These are phyloP conservation scores for Epizoanthus illoricatus DNA, from an alignment of 92 coral and sea anemone genomes.

Conservation along the genomic window DNA sequence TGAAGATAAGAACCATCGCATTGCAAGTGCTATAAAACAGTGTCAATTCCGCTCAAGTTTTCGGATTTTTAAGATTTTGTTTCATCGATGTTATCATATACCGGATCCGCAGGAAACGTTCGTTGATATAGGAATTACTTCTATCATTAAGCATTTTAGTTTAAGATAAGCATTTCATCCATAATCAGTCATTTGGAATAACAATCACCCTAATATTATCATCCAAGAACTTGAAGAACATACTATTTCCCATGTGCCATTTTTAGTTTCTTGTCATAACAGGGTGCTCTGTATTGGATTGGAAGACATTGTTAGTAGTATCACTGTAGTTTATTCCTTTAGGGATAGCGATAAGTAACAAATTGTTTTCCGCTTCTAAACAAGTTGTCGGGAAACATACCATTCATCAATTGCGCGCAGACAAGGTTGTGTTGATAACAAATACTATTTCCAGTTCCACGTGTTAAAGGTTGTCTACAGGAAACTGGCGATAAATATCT, in stretches of 20 bases:
- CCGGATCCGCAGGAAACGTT: neutral
- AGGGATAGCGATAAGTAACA: neutral
- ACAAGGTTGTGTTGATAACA: neutral
- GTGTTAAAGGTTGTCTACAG: slow-evolving; percentile 22
- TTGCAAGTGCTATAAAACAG: neutral
- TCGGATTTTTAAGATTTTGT: neutral
- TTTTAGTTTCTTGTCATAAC: neutral
- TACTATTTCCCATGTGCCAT: neutral
- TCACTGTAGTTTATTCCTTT: neutral
- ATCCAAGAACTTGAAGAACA: neutral
- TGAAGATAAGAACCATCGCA: neutral
- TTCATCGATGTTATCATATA: neutral
- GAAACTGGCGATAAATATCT: slow-evolving; percentile 22
- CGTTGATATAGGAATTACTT: neutral
- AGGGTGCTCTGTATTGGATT: neutral
- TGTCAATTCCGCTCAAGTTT: neutral
- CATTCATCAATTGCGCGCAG: slow-evolving; percentile 33
- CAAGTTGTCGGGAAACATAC: neutral
- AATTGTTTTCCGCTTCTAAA: slow-evolving; percentile 19
- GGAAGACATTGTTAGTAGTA: neutral
- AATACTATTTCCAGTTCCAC: neutral
- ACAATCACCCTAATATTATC: neutral
- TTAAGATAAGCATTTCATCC: neutral
- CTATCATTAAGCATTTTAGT: slow-evolving; percentile 2
- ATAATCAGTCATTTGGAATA: slow-evolving; percentile 16